phyloP scores from a whole-genome alignment of 2,113 vertebrate genomes.

The Collichthys lucidus region DNA sequence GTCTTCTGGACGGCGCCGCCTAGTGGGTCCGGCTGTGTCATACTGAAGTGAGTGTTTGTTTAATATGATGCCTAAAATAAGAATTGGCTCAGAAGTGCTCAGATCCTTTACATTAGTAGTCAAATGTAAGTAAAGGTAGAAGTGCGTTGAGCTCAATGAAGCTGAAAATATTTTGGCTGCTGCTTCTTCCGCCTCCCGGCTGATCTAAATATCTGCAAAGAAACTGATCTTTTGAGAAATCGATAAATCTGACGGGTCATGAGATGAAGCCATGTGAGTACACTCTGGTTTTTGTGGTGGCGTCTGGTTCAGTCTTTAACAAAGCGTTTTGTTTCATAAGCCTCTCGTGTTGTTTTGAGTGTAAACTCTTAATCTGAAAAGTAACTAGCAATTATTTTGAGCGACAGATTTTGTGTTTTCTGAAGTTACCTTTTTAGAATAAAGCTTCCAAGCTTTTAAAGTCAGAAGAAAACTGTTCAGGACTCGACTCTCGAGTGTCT shows the following conservation, averaged over 20 bases:
- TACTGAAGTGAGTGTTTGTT: conserved; percentile 87
- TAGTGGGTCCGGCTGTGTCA: conserved; percentile 90
- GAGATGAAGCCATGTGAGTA: not conserved
- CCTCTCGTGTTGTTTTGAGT: not conserved
- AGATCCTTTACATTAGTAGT: not conserved
- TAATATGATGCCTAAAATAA: too few species aligned
- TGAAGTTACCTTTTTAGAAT: too few species aligned
- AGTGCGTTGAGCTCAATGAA: too few species aligned
- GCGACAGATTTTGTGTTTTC: too few species aligned
- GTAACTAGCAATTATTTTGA: not conserved
- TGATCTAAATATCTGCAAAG: too few species aligned
- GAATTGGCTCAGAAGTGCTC: not conserved
- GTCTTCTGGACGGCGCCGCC: conserved; percentile 95
- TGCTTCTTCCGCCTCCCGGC: not conserved
- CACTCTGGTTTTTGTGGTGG: not conserved
- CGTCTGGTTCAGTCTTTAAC: not conserved
- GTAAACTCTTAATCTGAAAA: not conserved
- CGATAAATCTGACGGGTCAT: not conserved
- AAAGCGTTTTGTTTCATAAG: not conserved
- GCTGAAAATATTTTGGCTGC: not conserved
- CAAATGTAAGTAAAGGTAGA: too few species aligned
- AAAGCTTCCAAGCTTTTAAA: too few species aligned
- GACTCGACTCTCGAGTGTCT: not conserved
- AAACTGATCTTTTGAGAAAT: too few species aligned
- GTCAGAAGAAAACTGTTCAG: not conserved